A percentile compares a stretch with the other conserved stretches of the same genome.
Evolutionary conservation across 2,113 vertebrate genomes (phyloP).

Genomic region (Tyto alba): DNA sequence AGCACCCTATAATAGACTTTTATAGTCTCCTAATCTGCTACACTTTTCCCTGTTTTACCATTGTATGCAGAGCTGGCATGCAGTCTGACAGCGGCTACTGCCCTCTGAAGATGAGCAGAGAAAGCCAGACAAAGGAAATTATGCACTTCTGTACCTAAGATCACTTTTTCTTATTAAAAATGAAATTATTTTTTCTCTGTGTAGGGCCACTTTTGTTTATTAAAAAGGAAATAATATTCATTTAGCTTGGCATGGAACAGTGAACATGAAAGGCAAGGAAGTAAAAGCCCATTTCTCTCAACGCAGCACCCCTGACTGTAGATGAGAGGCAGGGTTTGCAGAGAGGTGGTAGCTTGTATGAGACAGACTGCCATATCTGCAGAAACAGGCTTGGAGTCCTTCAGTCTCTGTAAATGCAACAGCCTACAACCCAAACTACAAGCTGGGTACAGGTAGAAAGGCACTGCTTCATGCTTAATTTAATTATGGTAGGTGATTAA

Average conservation of each 20-base stretch:
- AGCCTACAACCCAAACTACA: not conserved
- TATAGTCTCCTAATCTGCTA: not conserved
- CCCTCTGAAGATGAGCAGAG: not conserved
- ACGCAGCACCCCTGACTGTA: not conserved
- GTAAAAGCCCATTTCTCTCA: not conserved
- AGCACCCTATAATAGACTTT: not conserved
- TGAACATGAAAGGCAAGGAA: not conserved
- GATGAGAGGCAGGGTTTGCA: not conserved
- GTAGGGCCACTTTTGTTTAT: not conserved
- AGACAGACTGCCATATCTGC: not conserved
- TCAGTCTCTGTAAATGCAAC: not conserved
- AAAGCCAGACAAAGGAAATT: not conserved
- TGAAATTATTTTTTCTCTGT: not conserved
- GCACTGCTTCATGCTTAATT: not conserved
- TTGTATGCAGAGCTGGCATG: not conserved
- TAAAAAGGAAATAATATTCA: constrained; percentile 8
- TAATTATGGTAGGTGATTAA: not conserved
- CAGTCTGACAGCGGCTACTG: not conserved
- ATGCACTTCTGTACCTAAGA: not conserved
- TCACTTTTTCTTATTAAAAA: not conserved
- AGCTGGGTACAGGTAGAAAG: not conserved
- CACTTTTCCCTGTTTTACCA: not conserved
- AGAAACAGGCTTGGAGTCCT: not conserved
- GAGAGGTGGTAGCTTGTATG: not conserved
- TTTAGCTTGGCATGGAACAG: not conserved